A percentile compares a stretch with the other conserved stretches of the same genome.
These are phyloP conservation scores for Pristionchus fissidentatus DNA, from an alignment of 2,888 invertebrate genomes.

Conservation along the genomic window DNA sequence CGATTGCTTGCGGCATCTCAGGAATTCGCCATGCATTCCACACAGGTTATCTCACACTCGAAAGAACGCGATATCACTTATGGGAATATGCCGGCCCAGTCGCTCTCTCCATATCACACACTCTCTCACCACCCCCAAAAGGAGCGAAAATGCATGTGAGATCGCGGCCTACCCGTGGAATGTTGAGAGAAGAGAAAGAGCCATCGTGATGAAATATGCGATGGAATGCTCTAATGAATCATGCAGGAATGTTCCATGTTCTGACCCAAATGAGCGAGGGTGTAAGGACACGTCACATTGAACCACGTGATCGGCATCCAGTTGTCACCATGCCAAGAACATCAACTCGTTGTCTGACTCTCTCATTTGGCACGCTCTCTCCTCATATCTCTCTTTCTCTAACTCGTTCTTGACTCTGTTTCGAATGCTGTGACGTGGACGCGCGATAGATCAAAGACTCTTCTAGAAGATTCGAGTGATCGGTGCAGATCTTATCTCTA, in stretches of 20 bases:
- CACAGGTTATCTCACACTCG: slow-evolving; percentile 2
- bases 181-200: not conserved
- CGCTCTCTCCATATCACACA: slow-evolving; percentile 4
- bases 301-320: not conserved
- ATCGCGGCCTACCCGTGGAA: not conserved
- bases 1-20: slow-evolving; percentile 17
- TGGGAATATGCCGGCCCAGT: no score
- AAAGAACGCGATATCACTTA: slow-evolving; percentile 38
- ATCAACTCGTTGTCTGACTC: no score
- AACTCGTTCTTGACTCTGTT: no score
- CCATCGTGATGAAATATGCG: slow-evolving; percentile 22
- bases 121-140: not conserved
- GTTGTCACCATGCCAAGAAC: no score
- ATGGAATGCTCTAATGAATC: slow-evolving; percentile 15
- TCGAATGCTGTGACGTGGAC: no score
- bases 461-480: no score
- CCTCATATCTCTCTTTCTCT: not conserved
- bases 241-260: not conserved
- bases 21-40: slow-evolving; percentile 31
- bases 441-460: no score
- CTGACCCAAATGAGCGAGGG: not conserved
- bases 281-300: not conserved
- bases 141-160: not conserved
- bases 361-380: no score
- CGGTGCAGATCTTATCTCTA: no score